phyloP scores from a whole-genome alignment of 2,888 invertebrate species.

The Corbicula japonica region DNA sequence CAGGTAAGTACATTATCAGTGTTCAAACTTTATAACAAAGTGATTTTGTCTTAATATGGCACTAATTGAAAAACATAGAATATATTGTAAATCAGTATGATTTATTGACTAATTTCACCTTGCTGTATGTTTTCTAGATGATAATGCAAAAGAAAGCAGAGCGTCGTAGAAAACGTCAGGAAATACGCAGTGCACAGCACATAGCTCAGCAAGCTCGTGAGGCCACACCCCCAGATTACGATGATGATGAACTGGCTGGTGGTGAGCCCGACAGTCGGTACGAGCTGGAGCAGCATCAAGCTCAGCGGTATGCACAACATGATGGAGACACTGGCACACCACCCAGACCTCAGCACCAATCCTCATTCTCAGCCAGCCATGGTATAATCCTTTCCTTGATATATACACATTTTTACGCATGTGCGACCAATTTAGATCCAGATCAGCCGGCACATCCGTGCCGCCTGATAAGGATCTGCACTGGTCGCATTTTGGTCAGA shows the following conservation, averaged over 20 bases:
- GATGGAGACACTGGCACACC: slow-evolving; percentile 66
- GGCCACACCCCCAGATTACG: slow-evolving; percentile 62
- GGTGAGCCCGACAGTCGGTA: slow-evolving; percentile 72
- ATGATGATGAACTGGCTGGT: slow-evolving; percentile 56
- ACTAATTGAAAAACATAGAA: too few relatives aligned
- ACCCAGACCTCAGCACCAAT: slow-evolving; percentile 74
- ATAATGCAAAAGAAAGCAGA: slow-evolving; percentile 85
- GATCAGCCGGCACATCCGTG: too few relatives aligned
- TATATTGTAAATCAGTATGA: too few relatives aligned
- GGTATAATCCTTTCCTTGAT: too few relatives aligned
- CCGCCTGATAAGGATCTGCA: too few relatives aligned
- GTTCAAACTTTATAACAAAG: too few relatives aligned
- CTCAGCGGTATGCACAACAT: slow-evolving; percentile 56
- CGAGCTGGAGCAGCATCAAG: slow-evolving; percentile 29
- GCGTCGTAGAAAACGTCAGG: slow-evolving; percentile 79
- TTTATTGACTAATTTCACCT: too few relatives aligned
- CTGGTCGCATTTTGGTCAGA: too few relatives aligned
- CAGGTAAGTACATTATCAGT: too few relatives aligned
- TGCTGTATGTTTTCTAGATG: slow-evolving; percentile 76
- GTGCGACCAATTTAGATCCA: too few relatives aligned
- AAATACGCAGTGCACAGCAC: slow-evolving; percentile 72
- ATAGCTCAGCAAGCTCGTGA: slow-evolving; percentile 66
- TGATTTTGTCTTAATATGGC: too few relatives aligned
- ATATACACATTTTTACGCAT: too few relatives aligned
- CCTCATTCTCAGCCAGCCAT: slow-evolving; percentile 74